Conservation (phyloP, 2,888 invertebrate genomes). For the Harpagoxenus sublaevis region DNA sequence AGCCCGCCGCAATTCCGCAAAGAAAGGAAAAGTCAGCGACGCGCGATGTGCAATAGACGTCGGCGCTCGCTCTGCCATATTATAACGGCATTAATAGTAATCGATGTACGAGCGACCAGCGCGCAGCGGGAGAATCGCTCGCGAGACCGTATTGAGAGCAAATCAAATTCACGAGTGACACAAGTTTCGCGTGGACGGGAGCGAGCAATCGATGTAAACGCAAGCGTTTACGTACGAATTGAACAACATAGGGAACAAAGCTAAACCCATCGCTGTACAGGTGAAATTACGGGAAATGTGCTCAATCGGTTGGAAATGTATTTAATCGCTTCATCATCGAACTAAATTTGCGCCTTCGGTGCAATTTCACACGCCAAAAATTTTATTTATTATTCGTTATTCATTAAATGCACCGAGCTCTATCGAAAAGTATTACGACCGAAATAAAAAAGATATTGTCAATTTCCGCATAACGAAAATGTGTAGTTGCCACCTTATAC, state of each 20-base stretch:
- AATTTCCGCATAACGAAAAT: neutral
- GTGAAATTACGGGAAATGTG: conserved; percentile 27
- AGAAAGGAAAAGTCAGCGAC: conserved; percentile 61
- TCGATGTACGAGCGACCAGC: conserved; percentile 24
- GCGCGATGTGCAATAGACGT: conserved; percentile 45
- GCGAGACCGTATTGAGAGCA: conserved; percentile 32
- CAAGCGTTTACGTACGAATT: neutral
- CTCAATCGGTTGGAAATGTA: conserved; percentile 24
- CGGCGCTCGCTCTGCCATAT: conserved; percentile 16
- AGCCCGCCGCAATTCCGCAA: conserved; percentile 46
- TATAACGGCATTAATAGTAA: conserved; percentile 49
- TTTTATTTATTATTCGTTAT: conserved; percentile 25
- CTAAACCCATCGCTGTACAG: conserved; percentile 13
- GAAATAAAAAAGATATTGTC: neutral
- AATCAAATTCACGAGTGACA: conserved; percentile 48
- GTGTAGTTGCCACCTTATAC: no score
- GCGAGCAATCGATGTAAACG: conserved; percentile 27
- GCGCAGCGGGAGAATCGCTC: neutral
- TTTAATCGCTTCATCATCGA: conserved; percentile 26
- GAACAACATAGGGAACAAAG: conserved; percentile 20
- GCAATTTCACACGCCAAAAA: neutral
- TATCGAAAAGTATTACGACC: neutral
- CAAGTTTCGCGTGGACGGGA: neutral
- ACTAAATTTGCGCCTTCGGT: neutral
- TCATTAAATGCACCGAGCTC: neutral